Evolutionary conservation across 2,797 vertebrate genomes (phyloP).

Genomic region (Darevskia nairensis): DNA sequence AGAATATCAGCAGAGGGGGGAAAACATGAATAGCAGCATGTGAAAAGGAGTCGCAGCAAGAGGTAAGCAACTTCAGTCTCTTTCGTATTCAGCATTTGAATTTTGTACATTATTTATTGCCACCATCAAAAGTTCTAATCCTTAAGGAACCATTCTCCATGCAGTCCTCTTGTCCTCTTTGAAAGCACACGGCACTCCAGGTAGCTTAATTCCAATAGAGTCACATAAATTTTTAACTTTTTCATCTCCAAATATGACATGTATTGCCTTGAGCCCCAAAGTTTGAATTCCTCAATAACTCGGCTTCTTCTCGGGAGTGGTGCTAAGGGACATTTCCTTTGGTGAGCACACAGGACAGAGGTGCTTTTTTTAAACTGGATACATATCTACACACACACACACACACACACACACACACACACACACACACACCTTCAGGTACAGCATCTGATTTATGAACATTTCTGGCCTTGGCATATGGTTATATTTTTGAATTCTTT

Average conservation of each 20-base stretch:
- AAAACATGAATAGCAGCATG: slow-evolving; percentile 25
- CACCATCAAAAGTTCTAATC: slow-evolving; percentile 56
- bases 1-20: slow-evolving; percentile 38
- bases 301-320: slow-evolving; percentile 42
- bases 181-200: slow-evolving; percentile 51
- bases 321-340: slow-evolving; percentile 47
- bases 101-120: slow-evolving; percentile 71
- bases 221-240: slow-evolving; percentile 65
- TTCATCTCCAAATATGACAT: slow-evolving; percentile 56
- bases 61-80: slow-evolving; percentile 23
- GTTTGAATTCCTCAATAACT: slow-evolving; percentile 35
- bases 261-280: slow-evolving; percentile 44
- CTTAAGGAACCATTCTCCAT: slow-evolving; percentile 56
- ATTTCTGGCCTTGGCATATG: slow-evolving; percentile 17
- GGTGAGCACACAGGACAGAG: slow-evolving; percentile 31
- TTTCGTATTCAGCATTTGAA: slow-evolving; percentile 48
- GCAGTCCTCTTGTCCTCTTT: slow-evolving; percentile 38
- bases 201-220: slow-evolving; percentile 66
- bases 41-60: slow-evolving; percentile 59
- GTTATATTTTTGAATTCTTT: slow-evolving; percentile 32
- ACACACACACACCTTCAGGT: not conserved
- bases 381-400: not conserved
- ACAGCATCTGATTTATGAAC: slow-evolving; percentile 5
- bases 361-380: slow-evolving; percentile 44
- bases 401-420: too few relatives aligned